Base-by-base conservation (phyloP, 2,113 vertebrate genomes). In the Potamarius usumacintae region DNA sequence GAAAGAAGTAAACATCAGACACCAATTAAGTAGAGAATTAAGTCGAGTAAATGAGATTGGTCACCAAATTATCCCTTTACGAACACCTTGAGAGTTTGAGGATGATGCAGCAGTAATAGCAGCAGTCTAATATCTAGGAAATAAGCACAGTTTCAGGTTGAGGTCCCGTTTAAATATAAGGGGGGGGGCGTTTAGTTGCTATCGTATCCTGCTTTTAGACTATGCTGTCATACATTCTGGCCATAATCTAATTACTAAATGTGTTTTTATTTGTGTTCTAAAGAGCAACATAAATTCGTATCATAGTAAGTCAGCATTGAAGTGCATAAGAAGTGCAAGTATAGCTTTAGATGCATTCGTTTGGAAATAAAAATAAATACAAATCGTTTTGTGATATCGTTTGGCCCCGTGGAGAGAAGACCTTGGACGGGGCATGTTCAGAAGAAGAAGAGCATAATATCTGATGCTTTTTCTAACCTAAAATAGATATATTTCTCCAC, bases 321-420 rank as follows among this genome's bases (percentile, higher is more conserved):
- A 98, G 96, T 98, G 97, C 96, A 97, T 96, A 97, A 98, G 97
- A 97, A 97, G 96, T 97, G 97, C 97, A 98, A 97, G 96, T 96
- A 97, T 94, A 97, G 96, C 96, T 97, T 96, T 96, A 94, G 94
- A 97, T 97, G 96, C 97, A 98, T 97, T 98, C 95, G 96, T 94
- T 97, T 96, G 95, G 96, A 97, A 91, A 94, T 90, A 93, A 93
- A 93, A 92, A 90, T 93, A 91, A 93, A 92, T 88, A 93, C 93
- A 93, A 92, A 77, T 65, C 27, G 27, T 27, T 69, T 71, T 34
- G 27, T 34, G 27, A 71, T 52, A 95, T 96, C 94, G 42, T 92
- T 30, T 80, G 84, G 72, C 93, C 93, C 93, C 85, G 42, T 25
- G 18, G 90, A 93, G 93, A 92, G 89, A 93, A 85, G 93, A 92